These are phyloP conservation scores for Drosophila koepferae DNA, from an alignment of 2,888 invertebrate genomes.

Conservation along the genomic window DNA sequence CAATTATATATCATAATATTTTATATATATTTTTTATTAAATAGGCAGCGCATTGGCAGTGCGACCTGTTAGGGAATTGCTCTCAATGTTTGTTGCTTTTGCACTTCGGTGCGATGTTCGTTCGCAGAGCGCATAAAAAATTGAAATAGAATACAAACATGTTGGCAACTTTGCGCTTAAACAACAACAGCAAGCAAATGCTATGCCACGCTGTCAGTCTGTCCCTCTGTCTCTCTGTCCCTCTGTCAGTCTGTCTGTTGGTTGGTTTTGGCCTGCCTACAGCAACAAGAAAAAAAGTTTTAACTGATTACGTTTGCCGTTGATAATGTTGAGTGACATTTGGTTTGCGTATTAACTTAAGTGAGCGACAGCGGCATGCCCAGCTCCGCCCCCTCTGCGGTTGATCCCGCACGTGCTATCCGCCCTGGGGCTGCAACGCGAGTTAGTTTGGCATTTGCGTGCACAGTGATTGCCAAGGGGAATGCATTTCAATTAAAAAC, in stretches of 20 bases:
- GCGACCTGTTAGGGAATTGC: conserved; percentile 23
- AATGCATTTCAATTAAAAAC: conserved; percentile 75
- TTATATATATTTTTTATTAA: neutral
- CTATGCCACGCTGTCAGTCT: conserved; percentile 11
- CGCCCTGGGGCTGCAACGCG: conserved; percentile 30
- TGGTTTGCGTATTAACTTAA: conserved; percentile 81
- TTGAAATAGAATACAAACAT: conserved; percentile 73
- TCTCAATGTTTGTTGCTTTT: conserved; percentile 38
- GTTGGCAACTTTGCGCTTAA: conserved; percentile 68
- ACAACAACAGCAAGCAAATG: conserved; percentile 32
- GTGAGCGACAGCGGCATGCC: conserved; percentile 66
- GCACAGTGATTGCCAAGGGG: conserved; percentile 68
- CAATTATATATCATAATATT: neutral
- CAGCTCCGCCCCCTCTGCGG: conserved; percentile 12
- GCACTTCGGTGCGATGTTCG: conserved; percentile 47
- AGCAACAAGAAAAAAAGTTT: conserved; percentile 66
- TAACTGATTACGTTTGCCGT: conserved; percentile 80
- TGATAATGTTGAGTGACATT: conserved; percentile 81
- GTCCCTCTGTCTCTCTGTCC: conserved; percentile 9
- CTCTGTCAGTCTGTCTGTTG: conserved; percentile 20
- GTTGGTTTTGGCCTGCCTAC: conserved; percentile 46
- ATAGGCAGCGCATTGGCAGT: conserved; percentile 19
- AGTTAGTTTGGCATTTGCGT: conserved; percentile 64
- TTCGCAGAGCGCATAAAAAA: conserved; percentile 60
- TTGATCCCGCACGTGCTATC: conserved; percentile 23